Base-by-base conservation (phyloP, 2,888 invertebrate genomes). In the Tricholauxania praeusta region DNA sequence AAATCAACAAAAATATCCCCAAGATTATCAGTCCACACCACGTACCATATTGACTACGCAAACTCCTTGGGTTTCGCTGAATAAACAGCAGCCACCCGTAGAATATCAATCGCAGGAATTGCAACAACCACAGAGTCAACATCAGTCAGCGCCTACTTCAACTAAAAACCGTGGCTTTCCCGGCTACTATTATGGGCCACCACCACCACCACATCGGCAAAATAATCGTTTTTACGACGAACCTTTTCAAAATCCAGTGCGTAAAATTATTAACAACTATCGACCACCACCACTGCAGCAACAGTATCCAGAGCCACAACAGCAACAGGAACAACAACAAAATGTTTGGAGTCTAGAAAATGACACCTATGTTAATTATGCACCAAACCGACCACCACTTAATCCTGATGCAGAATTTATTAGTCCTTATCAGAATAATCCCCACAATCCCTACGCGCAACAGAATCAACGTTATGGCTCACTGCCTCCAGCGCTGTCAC, bases 361-460 rank as follows among this genome's bases (percentile, higher is more conserved):
- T 83, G 87, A 95, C 82, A 92, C 92, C 0, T 87, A 91, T 12
- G 92, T 94, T 0, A 95, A 95, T 87, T 89, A 91, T 68, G 89
- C 89, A n/a, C 93, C 93, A 15, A 80, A 82, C 66, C 74, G 82
- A 7, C 88, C 91, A 48, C 88, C 90, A 1, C 87, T 92, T 53
- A 91, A 94, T 81, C 92, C 92, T 0, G 90, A 92, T 74, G 91
- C 91, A 75, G 92, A 93, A 80, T 89, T 87, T 76, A 87, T 90
- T 32, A 89, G 89, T 32, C 88, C 89, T 1, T 84, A 88, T 59
- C 78, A 80, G 47, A 73, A 73, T 5, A 71, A 69, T 12, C 71
- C 74, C 7, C 77, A 79, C 0, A 76, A 77, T 68, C 76, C 79
- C 14, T 80, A 80, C 68, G 72, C 76, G 70, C 79, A 77, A 69